Evolutionary conservation across 2,113 vertebrate genomes (phyloP).

Genomic region (Morone chrysops): DNA sequence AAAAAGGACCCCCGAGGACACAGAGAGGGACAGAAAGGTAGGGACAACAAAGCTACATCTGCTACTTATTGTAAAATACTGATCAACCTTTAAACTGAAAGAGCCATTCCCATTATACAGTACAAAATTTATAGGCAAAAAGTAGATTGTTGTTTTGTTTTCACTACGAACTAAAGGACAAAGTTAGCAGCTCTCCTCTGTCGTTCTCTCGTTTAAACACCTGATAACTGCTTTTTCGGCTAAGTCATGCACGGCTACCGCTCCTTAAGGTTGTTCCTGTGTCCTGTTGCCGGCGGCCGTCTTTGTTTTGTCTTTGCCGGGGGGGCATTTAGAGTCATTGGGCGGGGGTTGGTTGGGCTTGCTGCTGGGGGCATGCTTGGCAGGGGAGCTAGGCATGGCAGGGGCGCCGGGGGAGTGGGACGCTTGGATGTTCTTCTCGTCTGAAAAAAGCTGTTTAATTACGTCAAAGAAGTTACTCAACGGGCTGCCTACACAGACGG

Average conservation of each 20-base stretch:
- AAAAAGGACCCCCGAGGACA: constrained; percentile 44
- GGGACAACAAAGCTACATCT: constrained; percentile 81
- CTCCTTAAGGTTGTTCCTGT: constrained; percentile 92
- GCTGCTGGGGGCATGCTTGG: constrained; percentile 92
- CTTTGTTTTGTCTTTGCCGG: constrained; percentile 94
- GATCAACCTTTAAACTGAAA: constrained; percentile 59
- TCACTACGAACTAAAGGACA: constrained; percentile 62
- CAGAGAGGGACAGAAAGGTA: constrained; percentile 37
- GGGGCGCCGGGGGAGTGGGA: constrained; percentile 91
- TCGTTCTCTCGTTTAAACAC: constrained; percentile 40
- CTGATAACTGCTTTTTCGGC: constrained; percentile 57
- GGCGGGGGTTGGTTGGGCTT: constrained; percentile 90
- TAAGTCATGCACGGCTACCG: constrained; percentile 76
- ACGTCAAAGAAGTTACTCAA: constrained; percentile 99
- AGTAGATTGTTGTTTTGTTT: constrained; percentile 57
- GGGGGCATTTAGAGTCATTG: constrained; percentile 91
- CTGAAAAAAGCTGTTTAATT: constrained; percentile 99
- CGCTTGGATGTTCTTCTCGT: constrained; percentile 98
- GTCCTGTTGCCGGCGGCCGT: constrained; percentile 90
- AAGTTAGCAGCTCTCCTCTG: constrained; percentile 80
- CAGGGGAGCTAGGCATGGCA: constrained; percentile 79
- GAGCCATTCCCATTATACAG: constrained; percentile 72
- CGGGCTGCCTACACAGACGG: constrained; percentile 91
- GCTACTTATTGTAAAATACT: constrained; percentile 82
- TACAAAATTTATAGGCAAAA: constrained; percentile 79